These are phyloP conservation scores for Variabilichromis moorii DNA, from an alignment of 2,113 vertebrate species.

Conservation along the genomic window DNA sequence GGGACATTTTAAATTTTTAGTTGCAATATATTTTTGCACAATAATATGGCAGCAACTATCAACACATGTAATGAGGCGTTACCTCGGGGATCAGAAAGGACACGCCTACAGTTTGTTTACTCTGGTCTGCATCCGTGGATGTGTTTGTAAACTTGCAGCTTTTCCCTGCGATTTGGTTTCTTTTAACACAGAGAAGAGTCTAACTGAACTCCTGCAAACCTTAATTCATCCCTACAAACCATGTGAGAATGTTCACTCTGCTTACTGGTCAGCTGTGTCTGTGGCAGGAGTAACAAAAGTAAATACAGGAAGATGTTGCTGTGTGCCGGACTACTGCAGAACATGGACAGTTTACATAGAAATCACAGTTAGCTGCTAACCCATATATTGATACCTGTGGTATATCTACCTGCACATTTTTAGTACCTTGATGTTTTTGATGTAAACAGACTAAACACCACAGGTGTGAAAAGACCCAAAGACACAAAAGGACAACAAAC, in stretches of 20 bases:
- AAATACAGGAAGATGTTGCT: rapidly evolving
- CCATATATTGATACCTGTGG: rapidly evolving
- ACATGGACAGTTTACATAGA: not conserved
- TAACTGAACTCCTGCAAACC: not conserved
- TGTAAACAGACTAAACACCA: not conserved
- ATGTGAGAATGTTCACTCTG: not conserved
- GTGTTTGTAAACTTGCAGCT: not conserved
- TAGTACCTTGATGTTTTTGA: not conserved
- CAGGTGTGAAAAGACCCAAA: not conserved
- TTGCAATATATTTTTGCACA: not conserved
- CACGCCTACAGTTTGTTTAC: rapidly evolving
- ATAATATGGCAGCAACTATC: not conserved
- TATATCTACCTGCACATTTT: not conserved
- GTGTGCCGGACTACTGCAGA: rapidly evolving
- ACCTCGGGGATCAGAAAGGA: not conserved
- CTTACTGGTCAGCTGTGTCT: not conserved
- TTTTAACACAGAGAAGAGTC: not conserved
- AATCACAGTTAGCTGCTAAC: not conserved
- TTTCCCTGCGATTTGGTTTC: not conserved
- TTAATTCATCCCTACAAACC: not conserved
- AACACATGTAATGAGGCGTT: not conserved
- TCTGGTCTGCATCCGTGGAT: not conserved
- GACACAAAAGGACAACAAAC: not conserved
- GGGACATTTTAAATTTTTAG: not conserved
- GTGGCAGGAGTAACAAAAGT: not conserved